A percentile compares a stretch with the other conserved stretches of the same genome.
Evolutionary conservation across 35 echinoderm and acorn worm genomes (phyloP).

Genomic region (Apostichopus japonicus): DNA sequence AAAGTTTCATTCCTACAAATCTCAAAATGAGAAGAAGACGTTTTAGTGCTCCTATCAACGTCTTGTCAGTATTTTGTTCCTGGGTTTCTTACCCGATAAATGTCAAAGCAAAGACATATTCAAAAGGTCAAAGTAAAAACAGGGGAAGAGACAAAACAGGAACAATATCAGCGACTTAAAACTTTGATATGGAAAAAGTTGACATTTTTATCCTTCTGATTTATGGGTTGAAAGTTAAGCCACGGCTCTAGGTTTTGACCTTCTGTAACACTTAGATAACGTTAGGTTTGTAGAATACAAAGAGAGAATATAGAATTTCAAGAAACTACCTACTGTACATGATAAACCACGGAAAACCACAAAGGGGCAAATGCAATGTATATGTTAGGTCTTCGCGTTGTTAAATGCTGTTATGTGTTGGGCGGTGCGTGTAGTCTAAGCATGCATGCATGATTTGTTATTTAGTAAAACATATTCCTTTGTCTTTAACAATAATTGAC

Average conservation of each 20-base stretch:
- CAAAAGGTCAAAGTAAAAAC: not conserved
- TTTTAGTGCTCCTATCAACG: not conserved
- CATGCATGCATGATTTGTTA: too few species aligned
- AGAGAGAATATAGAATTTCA: not conserved
- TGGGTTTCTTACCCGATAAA: constrained; percentile 1
- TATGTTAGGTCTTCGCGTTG: too few species aligned
- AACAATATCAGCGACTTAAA: not conserved
- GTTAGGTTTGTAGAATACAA: not conserved
- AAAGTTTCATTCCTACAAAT: not conserved
- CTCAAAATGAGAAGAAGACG: not conserved
- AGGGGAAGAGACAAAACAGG: not conserved
- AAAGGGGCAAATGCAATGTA: too few species aligned
- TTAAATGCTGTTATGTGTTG: too few species aligned
- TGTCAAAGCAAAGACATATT: constrained; percentile 2
- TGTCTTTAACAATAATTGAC: too few species aligned
- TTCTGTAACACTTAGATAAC: not conserved
- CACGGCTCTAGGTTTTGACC: constrained; percentile 12
- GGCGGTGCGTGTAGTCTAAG: too few species aligned
- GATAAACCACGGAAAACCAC: too few species aligned
- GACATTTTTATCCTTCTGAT: constrained; percentile 34
- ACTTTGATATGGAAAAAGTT: not conserved
- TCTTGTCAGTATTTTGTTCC: constrained; percentile 11
- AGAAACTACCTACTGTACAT: too few species aligned
- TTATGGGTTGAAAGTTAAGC: constrained; percentile 2
- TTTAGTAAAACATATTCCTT: too few species aligned